These are phyloP conservation scores for Amazona finschi DNA, from an alignment of 2,797 vertebrate genomes.

Conservation along the genomic window DNA sequence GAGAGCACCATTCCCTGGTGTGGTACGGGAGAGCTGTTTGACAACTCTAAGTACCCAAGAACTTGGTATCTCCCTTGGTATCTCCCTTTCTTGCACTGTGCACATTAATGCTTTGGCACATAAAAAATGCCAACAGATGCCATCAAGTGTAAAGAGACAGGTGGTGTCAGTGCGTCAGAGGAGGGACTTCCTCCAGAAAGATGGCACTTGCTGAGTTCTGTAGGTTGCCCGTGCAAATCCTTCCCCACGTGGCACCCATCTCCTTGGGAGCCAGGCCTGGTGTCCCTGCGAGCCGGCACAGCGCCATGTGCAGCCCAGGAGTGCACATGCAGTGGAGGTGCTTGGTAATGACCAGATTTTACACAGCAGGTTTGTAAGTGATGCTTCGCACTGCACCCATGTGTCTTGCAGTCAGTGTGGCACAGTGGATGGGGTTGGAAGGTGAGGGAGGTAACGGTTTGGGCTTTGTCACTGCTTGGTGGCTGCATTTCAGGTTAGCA, in stretches of 20 bases:
- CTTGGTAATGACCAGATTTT: neutral
- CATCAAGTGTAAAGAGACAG: conserved; percentile 71
- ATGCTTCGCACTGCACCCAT: neutral
- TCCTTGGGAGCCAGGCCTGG: conserved; percentile 37
- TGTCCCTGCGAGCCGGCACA: conserved; percentile 28
- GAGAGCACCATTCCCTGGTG: neutral
- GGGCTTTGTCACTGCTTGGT: neutral
- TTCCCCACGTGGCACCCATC: conserved; percentile 29
- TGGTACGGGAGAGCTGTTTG: neutral
- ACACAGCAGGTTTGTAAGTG: rapidly evolving
- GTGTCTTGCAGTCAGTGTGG: rapidly evolving
- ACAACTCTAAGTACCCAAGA: neutral
- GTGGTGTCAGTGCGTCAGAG: conserved; percentile 71
- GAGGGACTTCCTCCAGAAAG: conserved; percentile 72
- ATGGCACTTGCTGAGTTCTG: conserved; percentile 52
- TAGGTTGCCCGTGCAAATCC: conserved; percentile 63
- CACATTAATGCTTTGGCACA: conserved; percentile 56
- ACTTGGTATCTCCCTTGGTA: neutral
- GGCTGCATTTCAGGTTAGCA: neutral
- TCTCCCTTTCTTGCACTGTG: conserved; percentile 15
- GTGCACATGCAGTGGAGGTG: neutral
- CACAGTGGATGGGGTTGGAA: neutral
- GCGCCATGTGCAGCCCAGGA: neutral
- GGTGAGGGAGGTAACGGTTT: neutral
- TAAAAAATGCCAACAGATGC: conserved; percentile 73